Evolutionary conservation across 2,113 vertebrate species (phyloP), one percentile per base, ranked within the genome.

Genomic region (Cavia porcellus): DNA sequence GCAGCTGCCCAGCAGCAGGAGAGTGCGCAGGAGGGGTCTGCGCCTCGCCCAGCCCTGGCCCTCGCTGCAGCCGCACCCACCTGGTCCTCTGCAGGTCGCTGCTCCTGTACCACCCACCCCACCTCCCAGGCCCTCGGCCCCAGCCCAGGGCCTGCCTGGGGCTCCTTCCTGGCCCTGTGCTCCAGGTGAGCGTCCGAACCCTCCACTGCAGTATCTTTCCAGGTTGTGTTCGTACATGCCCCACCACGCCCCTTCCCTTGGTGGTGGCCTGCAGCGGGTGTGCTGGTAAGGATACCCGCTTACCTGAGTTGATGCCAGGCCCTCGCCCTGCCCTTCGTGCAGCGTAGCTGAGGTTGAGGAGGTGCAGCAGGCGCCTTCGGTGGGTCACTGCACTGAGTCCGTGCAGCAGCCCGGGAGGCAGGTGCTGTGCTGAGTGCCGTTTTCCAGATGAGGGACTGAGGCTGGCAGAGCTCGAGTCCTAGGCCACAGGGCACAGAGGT

Each of bases 31-130:
- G 3, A 0, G 6, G 20, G 15, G 5, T 84, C 83, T 42, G 10
- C 0, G 0, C 3, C 38, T 7, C 47, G 13, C 7, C 22, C 17
- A 20, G 9, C 32, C 35, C 28, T 22, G 7, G 42, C 15, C 57
- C 38, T 75, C 1, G 38, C 25, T 9, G 20, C 3, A 0, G 86
- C 77, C 42, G 0, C n/a, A 4, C 1, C n/a, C 24, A 3, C n/a
- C 79, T 55, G 42, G 8, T 5, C 9, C 1, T 9, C 38, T 11
- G 45, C 14, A 0, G 28, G 9, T 45, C 20, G 14, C 68, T n/a
- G 2, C 0, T 22, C 57, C 52, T 55, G 30, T 2, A 3, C 2
- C 17, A 15, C n/a, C 25, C 52, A 15, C 7, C 14, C 68, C 0
- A 12, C 50, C 22, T 59, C 42, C 50, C 35, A 11, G 7, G 10